Base-by-base conservation (phyloP, 2,888 invertebrate species). In the Rhorus exstirpatorius region DNA sequence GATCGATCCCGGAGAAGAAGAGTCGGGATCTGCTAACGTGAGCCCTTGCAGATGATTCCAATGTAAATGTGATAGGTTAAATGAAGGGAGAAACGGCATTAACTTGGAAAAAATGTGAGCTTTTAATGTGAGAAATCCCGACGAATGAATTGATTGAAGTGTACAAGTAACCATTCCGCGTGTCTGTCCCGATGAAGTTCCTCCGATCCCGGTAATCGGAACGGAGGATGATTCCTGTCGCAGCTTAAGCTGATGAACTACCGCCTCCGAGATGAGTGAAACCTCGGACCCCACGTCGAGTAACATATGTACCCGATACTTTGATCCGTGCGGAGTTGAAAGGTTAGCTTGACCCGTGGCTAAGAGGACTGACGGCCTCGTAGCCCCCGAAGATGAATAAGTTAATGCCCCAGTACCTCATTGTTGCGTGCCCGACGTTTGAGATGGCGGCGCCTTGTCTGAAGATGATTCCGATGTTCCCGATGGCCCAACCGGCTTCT, bases 1-100 rank as follows among this genome's bases (percentile, higher is more conserved):
- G n/a, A 68, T 31, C 1, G 38, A 12, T 0, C 53, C 8, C 3
- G 71, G 51, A 26, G 31, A 41, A 4, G 35, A 12, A 49, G 44
- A 81, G 12, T 63, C 60, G 6, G 78, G 81, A 53, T 81, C 81
- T 6, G 72, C 81, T 8, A 81, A 41, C 14, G 21, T 60, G 19
- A 79, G 72, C 17, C 60, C 67, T 10, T 51, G 41, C 3, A 77
- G 24, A 24, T 80, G 68, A 44, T 21, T 26, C 77, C 80, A 80
- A 26, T 44, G 10, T 4, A 38, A n/a, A 24, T 68, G 70, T 12
- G 7, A 6, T 2, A 46, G 1, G 14, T n/a, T 1, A 8, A 72
- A 49, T 0, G 72, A 44, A n/a, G 72, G 72, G 31, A 31, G 31
- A 31, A 31, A 2, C 31, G 31, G 31, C 31, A 31, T 31, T 31